phyloP scores from a whole-genome alignment of 92 coral and sea anemone genomes.

The Palythoa grandiflora region DNA sequence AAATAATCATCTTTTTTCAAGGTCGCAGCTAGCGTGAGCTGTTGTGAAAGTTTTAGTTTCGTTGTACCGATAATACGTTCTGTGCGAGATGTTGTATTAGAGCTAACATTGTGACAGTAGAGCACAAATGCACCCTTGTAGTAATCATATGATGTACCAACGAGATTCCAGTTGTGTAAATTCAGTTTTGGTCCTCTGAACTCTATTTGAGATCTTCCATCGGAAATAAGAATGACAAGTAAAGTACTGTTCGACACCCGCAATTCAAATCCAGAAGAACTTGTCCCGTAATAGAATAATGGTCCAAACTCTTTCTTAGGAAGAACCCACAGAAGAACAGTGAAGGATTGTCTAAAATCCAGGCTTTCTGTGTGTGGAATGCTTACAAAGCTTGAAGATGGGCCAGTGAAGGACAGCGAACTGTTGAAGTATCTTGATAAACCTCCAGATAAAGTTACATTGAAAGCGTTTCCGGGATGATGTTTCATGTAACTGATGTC shows the following conservation, averaged over 20 bases:
- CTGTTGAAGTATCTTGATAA: neutral
- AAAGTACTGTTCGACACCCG: neutral
- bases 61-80: neutral
- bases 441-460: neutral
- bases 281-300: conserved; percentile 2
- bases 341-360: neutral
- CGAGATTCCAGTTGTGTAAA: conserved; percentile 16
- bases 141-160: conserved; percentile 19
- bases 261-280: conserved; percentile 12
- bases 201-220: neutral
- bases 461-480: neutral
- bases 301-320: conserved; percentile 1
- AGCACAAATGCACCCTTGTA: neutral
- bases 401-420: conserved; percentile 24
- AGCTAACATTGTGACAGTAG: neutral
- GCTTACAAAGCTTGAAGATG: conserved; percentile 3
- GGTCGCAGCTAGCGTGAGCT: conserved; percentile 17
- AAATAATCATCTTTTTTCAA: neutral
- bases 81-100: neutral
- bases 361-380: conserved; percentile 10
- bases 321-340: conserved; percentile 26
- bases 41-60: neutral
- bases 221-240: neutral
- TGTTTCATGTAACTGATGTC: conserved; percentile 26
- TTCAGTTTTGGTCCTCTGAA: neutral